phyloP scores from a whole-genome alignment of 1,140 invertebrate genomes.

The Nephila pilipes region DNA sequence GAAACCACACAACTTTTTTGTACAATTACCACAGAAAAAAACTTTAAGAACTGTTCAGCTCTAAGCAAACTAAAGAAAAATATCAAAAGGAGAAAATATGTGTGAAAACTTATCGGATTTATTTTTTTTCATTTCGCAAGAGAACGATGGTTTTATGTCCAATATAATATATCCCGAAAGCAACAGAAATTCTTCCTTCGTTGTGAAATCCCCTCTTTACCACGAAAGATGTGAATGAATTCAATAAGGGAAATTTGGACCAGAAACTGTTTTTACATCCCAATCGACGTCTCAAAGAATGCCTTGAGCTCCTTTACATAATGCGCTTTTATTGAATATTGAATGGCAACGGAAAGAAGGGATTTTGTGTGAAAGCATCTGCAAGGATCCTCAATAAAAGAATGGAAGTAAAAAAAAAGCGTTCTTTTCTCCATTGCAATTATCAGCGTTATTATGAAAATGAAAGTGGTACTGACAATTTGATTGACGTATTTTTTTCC shows the following conservation, averaged over 20 bases:
- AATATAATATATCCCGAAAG: slow-evolving; percentile 23
- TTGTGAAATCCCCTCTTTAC: neutral
- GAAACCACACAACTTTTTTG: too few relatives aligned
- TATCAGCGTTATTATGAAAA: too few relatives aligned
- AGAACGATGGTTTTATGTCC: slow-evolving; percentile 25
- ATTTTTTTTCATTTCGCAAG: slow-evolving; percentile 7
- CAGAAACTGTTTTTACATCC: slow-evolving; percentile 18
- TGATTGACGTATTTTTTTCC: too few relatives aligned
- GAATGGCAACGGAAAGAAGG: neutral
- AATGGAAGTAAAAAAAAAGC: neutral
- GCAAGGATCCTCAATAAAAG: neutral
- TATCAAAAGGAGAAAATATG: neutral
- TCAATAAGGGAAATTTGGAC: neutral
- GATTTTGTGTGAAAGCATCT: neutral
- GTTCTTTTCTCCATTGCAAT: neutral
- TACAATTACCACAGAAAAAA: too few relatives aligned
- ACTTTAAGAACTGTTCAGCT: too few relatives aligned
- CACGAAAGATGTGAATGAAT: neutral
- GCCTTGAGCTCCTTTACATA: neutral
- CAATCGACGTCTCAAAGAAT: slow-evolving; percentile 23
- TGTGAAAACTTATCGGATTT: neutral
- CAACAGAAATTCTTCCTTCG: neutral
- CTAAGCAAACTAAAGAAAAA: neutral
- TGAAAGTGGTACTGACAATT: too few relatives aligned
- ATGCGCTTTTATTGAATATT: slow-evolving; percentile 50